These are phyloP conservation scores for Macroramphosus scolopax DNA, from an alignment of 2,797 vertebrate species.

Conservation along the genomic window DNA sequence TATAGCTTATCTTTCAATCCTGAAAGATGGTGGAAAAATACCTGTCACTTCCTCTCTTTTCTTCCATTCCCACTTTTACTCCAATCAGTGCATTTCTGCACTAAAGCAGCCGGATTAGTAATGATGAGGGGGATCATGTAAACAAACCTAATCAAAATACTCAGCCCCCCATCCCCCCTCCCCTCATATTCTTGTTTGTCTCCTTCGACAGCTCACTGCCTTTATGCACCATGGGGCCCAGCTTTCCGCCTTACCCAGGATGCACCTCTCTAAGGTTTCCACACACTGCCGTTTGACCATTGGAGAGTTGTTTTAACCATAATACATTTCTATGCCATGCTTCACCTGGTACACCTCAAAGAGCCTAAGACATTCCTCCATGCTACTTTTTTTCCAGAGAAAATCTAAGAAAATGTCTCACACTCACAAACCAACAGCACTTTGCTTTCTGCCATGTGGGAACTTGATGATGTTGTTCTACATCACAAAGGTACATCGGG, in stretches of 20 bases:
- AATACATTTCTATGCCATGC: constrained; percentile 46
- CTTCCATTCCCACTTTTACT: constrained; percentile 52
- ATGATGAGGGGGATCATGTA: constrained; percentile 55
- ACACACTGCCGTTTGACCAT: constrained; percentile 25
- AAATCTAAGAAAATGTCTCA: constrained; percentile 24
- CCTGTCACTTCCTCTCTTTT: constrained; percentile 52
- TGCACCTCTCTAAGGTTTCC: constrained; percentile 37
- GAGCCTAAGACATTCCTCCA: constrained; percentile 54
- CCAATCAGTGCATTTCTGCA: constrained; percentile 59
- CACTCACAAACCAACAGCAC: constrained; percentile 35
- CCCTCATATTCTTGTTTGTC: constrained; percentile 29
- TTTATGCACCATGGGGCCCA: constrained; percentile 35
- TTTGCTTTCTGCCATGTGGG: constrained; percentile 53
- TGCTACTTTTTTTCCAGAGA: constrained; percentile 11
- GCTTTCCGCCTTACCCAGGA: constrained; percentile 21
- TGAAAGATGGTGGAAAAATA: constrained; percentile 58
- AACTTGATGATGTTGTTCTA: constrained; percentile 60
- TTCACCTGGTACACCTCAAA: constrained; percentile 59
- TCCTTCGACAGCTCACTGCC: constrained; percentile 33
- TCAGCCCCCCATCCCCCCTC: constrained; percentile 31
- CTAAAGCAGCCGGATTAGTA: constrained; percentile 56
- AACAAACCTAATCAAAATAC: constrained; percentile 59
- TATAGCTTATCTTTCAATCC: constrained; percentile 34
- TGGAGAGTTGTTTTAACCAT: constrained; percentile 29
- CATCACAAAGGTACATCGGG: constrained; percentile 53